phyloP scores from a whole-genome alignment of 1,140 invertebrate genomes.

The Cotesia glomerata region DNA sequence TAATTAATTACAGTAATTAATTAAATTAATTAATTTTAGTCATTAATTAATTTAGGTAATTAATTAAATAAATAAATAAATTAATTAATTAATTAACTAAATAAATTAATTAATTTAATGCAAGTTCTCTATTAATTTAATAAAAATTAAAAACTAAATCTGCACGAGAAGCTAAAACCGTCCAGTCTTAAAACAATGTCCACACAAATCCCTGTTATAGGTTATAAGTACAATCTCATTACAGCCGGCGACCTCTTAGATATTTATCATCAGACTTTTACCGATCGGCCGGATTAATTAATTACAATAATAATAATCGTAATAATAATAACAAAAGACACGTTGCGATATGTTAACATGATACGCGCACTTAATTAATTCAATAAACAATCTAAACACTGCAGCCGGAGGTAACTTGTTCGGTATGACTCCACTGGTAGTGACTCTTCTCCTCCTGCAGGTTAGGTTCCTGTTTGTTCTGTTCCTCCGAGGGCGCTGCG shows the following conservation, averaged over 20 bases:
- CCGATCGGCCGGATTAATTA: too few species aligned
- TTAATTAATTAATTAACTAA: too few species aligned
- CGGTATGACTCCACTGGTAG: constrained; percentile 64
- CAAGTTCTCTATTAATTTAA: too few species aligned
- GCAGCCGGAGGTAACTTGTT: constrained; percentile 65
- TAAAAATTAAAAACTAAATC: too few species aligned
- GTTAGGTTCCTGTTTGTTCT: neutral
- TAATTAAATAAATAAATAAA: too few species aligned
- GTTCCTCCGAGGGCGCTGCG: too few species aligned
- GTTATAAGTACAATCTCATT: constrained; percentile 15
- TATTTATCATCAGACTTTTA: neutral
- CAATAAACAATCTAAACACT: constrained; percentile 56
- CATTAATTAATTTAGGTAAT: too few species aligned
- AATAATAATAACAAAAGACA: constrained; percentile 9
- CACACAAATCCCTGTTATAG: neutral
- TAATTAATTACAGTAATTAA: too few species aligned
- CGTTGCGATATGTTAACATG: constrained; percentile 2
- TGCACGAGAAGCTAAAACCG: too few species aligned
- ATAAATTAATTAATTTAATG: too few species aligned
- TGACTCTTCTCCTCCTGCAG: constrained; percentile 56
- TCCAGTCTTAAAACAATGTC: neutral
- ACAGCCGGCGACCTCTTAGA: too few species aligned
- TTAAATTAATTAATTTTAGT: too few species aligned
- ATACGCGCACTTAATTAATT: constrained; percentile 4
- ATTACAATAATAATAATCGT: neutral